Conservation (phyloP, 2,888 invertebrate species). For the Minunthozetes semirufus region DNA sequence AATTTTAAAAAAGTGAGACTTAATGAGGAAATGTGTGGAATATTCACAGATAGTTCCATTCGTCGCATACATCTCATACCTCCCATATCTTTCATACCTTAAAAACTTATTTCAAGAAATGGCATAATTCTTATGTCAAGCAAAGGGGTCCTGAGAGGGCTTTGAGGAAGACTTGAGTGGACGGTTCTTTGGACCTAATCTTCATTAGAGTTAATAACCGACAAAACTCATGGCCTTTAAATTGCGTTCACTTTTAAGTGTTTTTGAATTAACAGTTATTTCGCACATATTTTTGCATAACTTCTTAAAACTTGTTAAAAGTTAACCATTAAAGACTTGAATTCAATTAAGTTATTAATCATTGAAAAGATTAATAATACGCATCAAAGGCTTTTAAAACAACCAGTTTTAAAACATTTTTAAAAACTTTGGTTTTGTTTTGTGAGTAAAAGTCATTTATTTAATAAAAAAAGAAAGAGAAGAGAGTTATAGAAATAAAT, state of each 20-base stretch:
- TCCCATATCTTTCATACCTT: too few relatives aligned
- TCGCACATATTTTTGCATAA: neutral
- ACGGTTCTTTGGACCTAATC: neutral
- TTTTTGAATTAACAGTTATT: neutral
- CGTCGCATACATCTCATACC: too few relatives aligned
- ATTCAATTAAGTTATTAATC: neutral
- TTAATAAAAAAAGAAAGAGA: neutral
- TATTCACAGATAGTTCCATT: neutral
- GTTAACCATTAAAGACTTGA: neutral
- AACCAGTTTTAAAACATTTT: conserved; percentile 8
- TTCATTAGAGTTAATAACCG: neutral
- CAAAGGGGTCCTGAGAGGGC: too few relatives aligned
- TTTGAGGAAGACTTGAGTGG: too few relatives aligned
- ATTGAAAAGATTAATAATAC: neutral
- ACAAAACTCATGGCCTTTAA: too few relatives aligned
- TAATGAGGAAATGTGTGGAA: conserved; percentile 10
- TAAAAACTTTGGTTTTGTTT: neutral
- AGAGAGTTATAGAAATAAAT: too few relatives aligned
- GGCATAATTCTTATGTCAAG: too few relatives aligned
- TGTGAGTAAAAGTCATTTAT: conserved; percentile 9
- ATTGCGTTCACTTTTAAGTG: neutral
- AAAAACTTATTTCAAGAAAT: too few relatives aligned
- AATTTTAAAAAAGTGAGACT: neutral
- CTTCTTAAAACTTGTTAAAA: neutral
- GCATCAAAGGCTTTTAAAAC: conserved; percentile 2